These are phyloP conservation scores for Steinernema scapterisci DNA, from an alignment of 2,888 invertebrate species.

Conservation along the genomic window DNA sequence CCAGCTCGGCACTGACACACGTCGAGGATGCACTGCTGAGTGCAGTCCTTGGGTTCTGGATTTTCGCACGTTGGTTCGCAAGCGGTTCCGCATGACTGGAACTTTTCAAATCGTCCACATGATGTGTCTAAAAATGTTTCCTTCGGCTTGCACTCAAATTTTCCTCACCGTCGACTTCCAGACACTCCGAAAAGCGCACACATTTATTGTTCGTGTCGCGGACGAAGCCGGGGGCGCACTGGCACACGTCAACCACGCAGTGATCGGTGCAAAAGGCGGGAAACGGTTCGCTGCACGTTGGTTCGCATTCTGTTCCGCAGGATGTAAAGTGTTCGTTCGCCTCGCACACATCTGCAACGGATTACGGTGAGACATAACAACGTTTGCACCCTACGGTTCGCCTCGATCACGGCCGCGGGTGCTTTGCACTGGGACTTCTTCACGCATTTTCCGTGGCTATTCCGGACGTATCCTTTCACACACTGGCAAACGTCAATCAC, in stretches of 20 bases:
- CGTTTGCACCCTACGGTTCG: background rate
- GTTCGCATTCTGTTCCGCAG: constrained; percentile 36
- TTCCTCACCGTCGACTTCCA: constrained; percentile 2
- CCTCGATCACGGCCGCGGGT: constrained; percentile 1
- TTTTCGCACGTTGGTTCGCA: constrained; percentile 32
- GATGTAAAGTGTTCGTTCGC: constrained; percentile 25
- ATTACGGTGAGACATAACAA: background rate
- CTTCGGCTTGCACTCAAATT: background rate
- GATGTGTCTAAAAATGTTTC: background rate
- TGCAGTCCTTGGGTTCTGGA: constrained; percentile 33
- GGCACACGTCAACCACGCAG: constrained; percentile 33
- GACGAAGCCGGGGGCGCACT: constrained; percentile 32
- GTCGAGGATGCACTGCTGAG: constrained; percentile 30
- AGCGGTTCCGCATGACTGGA: constrained; percentile 32
- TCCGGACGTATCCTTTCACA: constrained; percentile 31
- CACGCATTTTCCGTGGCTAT: constrained; percentile 19
- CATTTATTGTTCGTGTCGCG: constrained; percentile 7
- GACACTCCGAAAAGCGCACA: constrained; percentile 29
- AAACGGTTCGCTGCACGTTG: constrained; percentile 33
- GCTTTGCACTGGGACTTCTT: constrained; percentile 14
- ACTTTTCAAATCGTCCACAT: constrained; percentile 31
- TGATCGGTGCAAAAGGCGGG: constrained; percentile 35
- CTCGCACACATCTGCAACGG: constrained; percentile 23
- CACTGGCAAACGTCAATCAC: constrained; percentile 33
- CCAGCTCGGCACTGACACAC: constrained; percentile 34